Conservation (phyloP, 2,113 vertebrate genomes). For the Pimephales promelas region DNA sequence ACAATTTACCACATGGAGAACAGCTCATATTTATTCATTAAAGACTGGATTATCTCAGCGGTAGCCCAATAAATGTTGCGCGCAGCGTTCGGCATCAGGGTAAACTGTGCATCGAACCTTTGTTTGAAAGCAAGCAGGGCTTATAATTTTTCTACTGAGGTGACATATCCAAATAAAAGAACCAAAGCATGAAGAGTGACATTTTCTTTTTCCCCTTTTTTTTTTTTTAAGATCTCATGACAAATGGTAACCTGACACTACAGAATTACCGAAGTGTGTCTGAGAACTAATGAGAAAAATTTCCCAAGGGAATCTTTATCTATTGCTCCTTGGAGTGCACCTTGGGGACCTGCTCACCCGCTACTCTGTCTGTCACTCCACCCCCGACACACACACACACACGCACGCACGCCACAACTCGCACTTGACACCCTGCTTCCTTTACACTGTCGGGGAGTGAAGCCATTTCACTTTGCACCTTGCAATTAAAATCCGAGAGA, state of each 20-base stretch:
- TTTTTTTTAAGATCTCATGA: conserved; percentile 79
- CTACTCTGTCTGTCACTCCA: conserved; percentile 91
- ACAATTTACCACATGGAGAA: conserved; percentile 44
- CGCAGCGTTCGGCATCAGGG: conserved; percentile 60
- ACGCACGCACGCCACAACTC: conserved; percentile 72
- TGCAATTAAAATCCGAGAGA: conserved; percentile 91
- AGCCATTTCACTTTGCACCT: conserved; percentile 98
- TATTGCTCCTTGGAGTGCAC: conserved; percentile 89
- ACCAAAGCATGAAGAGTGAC: conserved; percentile 74
- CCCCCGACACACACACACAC: conserved; percentile 71
- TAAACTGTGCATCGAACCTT: conserved; percentile 71
- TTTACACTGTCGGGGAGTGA: conserved; percentile 88
- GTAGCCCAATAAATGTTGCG: conserved; percentile 57
- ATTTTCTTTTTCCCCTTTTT: conserved; percentile 45
- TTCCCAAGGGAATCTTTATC: conserved; percentile 95
- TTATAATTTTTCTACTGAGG: conserved; percentile 75
- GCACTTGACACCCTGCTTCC: conserved; percentile 92
- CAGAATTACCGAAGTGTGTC: conserved; percentile 96
- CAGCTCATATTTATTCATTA: conserved; percentile 66
- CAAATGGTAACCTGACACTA: conserved; percentile 90
- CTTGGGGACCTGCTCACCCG: conserved; percentile 87
- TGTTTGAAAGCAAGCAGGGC: conserved; percentile 61
- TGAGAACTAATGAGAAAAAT: conserved; percentile 97
- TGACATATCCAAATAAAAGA: conserved; percentile 79
- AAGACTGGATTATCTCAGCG: conserved; percentile 63